Percentiles rank a stretch among this genome's conserved stretches.
These are phyloP conservation scores for Alcis repandata DNA, from an alignment of 2,888 invertebrate species.

Conservation along the genomic window DNA sequence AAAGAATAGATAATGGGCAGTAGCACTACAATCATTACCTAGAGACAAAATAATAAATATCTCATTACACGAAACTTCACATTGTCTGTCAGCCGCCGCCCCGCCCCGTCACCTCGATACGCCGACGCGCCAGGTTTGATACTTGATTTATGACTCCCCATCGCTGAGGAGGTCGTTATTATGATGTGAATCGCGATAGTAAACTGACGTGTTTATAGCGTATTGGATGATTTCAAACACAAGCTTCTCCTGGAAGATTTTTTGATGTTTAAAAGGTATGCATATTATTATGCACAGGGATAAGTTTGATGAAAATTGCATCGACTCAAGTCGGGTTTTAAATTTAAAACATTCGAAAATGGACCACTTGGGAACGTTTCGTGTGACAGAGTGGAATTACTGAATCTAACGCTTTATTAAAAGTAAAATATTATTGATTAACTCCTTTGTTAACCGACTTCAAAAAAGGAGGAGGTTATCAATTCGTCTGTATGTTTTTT, in stretches of 20 bases:
- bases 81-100: not conserved
- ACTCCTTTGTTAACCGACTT: too few species aligned
- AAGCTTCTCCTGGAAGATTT: not conserved
- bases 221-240: slow-evolving; percentile 25
- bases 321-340: too few species aligned
- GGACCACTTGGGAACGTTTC: too few species aligned
- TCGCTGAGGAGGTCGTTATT: slow-evolving; percentile 24
- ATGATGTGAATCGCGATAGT: slow-evolving; percentile 27
- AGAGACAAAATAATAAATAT: not conserved
- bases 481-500: too few species aligned
- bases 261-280: not conserved
- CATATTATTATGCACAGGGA: not conserved
- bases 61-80: not conserved
- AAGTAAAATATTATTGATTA: too few species aligned
- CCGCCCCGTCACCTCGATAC: slow-evolving; percentile 13
- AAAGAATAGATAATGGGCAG: not conserved
- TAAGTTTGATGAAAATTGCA: too few species aligned
- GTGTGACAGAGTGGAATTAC: too few species aligned
- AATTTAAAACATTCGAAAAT: too few species aligned
- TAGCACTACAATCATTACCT: not conserved
- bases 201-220: slow-evolving; percentile 26
- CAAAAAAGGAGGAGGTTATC: too few species aligned
- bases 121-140: slow-evolving; percentile 35
- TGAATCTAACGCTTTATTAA: too few species aligned
- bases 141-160: slow-evolving; percentile 44